Percentiles rank a stretch among this genome's conserved stretches.
These are phyloP conservation scores for Temnothorax ravouxi DNA, from an alignment of 2,888 invertebrate genomes.

Conservation along the genomic window DNA sequence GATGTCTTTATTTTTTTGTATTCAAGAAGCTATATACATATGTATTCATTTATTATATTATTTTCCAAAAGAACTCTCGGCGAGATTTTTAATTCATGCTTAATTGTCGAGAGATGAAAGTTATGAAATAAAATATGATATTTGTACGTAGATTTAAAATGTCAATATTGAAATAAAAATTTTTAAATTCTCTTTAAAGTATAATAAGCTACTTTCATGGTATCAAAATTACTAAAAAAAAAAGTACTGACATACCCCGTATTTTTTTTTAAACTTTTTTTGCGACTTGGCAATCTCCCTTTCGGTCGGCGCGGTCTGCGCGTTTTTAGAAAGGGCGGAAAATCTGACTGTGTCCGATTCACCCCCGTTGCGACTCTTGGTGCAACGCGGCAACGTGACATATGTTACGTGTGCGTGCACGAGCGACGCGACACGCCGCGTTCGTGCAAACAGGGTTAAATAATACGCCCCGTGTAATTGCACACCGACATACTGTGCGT, in stretches of 20 bases:
- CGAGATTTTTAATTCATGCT: not conserved
- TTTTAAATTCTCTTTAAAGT: not conserved
- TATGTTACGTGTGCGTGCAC: constrained; percentile 75
- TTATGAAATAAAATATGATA: not conserved
- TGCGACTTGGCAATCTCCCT: not conserved
- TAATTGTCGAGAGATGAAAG: not conserved
- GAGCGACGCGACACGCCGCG: constrained; percentile 60
- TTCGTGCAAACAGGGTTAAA: constrained; percentile 80
- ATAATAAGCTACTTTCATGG: not conserved
- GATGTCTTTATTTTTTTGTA: not conserved
- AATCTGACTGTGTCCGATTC: constrained; percentile 60
- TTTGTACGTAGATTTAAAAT: not conserved
- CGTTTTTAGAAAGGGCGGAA: constrained; percentile 21
- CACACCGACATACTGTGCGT: constrained; percentile 64
- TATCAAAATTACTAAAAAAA: not conserved
- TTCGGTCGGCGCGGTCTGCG: not conserved
- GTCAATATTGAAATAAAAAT: not conserved
- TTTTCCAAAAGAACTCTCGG: not conserved
- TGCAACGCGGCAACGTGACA: constrained; percentile 63
- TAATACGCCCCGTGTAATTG: constrained; percentile 80
- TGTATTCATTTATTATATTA: not conserved
- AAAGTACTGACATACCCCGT: not conserved
- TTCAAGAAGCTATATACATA: not conserved
- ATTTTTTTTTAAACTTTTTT: not conserved
- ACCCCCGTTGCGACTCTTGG: constrained; percentile 43